phyloP scores from a whole-genome alignment of 2,888 invertebrate genomes.

The Apeira syringaria region DNA sequence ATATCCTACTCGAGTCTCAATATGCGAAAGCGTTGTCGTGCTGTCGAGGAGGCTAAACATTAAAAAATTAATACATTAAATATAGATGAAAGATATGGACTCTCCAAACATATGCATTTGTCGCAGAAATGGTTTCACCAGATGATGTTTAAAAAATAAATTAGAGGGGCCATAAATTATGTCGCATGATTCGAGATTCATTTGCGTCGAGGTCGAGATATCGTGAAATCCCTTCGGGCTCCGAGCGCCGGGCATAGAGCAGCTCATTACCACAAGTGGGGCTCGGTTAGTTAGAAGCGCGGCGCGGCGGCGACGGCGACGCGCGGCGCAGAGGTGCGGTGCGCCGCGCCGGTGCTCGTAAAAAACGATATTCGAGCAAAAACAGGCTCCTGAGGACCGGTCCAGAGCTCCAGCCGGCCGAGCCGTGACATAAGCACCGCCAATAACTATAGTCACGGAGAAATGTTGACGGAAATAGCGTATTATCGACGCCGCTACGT shows the following conservation, averaged over 20 bases:
- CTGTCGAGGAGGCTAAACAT: conserved; percentile 8
- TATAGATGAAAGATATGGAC: too few relatives aligned
- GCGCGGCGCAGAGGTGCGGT: conserved; percentile 10
- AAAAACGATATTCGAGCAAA: conserved; percentile 55
- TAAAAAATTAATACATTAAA: too few relatives aligned
- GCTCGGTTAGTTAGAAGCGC: too few relatives aligned
- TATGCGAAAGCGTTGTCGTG: conserved; percentile 6
- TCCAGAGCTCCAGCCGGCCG: conserved; percentile 8
- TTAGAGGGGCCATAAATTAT: conserved; percentile 14
- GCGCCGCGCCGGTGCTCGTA: conserved; percentile 34
- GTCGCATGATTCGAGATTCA: conserved; percentile 30
- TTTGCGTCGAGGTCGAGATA: conserved; percentile 24
- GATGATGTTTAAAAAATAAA: conserved; percentile 26
- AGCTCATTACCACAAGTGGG: conserved; percentile 42
- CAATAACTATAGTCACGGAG: conserved; percentile 37
- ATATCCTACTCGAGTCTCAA: conserved; percentile 1
- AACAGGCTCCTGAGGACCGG: conserved; percentile 48
- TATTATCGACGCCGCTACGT: conserved; percentile 28
- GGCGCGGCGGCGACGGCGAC: too few relatives aligned
- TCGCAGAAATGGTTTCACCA: too few relatives aligned
- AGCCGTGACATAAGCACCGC: conserved; percentile 41
- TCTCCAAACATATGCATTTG: too few relatives aligned
- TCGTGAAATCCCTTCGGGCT: conserved; percentile 25
- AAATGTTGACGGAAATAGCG: conserved; percentile 57
- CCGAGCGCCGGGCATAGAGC: conserved; percentile 33